These are phyloP conservation scores for Leptonema lineaticorne DNA, from an alignment of 1,140 invertebrate species.

Conservation along the genomic window DNA sequence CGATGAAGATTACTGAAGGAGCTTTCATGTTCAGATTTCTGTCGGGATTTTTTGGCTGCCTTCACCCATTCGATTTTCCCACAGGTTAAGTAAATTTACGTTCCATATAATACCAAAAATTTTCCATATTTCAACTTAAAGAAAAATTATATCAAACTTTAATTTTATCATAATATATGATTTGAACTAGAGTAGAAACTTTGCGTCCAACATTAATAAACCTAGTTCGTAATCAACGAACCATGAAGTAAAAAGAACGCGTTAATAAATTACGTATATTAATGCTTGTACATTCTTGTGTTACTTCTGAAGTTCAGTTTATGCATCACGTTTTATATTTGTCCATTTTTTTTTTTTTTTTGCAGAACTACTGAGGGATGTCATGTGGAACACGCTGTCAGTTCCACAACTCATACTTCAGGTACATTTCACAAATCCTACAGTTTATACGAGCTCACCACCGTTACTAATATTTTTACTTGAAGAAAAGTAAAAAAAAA, in stretches of 20 bases:
- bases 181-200: too few relatives aligned
- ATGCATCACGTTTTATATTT: neutral
- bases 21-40: slow-evolving; percentile 40
- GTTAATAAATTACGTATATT: too few relatives aligned
- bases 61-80: slow-evolving; percentile 41
- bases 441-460: neutral
- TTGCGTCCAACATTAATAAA: too few relatives aligned
- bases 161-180: too few relatives aligned
- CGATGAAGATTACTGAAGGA: slow-evolving; percentile 35
- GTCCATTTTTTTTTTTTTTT: slow-evolving; percentile 42
- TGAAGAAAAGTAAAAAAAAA: neutral
- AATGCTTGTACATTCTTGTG: too few relatives aligned
- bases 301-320: neutral
- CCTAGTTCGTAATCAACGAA: too few relatives aligned
- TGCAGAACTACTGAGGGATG: slow-evolving; percentile 40
- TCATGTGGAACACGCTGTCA: slow-evolving; percentile 41
- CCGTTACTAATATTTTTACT: too few relatives aligned
- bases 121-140: too few relatives aligned
- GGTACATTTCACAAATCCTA: slow-evolving; percentile 27
- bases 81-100: slow-evolving; percentile 35
- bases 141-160: too few relatives aligned
- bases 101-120: too few relatives aligned
- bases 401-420: slow-evolving; percentile 41
- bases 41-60: slow-evolving; percentile 36
- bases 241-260: too few relatives aligned